Evolutionary conservation across 2,888 invertebrate species (phyloP).

Genomic region (Zygogramma bicolorata): DNA sequence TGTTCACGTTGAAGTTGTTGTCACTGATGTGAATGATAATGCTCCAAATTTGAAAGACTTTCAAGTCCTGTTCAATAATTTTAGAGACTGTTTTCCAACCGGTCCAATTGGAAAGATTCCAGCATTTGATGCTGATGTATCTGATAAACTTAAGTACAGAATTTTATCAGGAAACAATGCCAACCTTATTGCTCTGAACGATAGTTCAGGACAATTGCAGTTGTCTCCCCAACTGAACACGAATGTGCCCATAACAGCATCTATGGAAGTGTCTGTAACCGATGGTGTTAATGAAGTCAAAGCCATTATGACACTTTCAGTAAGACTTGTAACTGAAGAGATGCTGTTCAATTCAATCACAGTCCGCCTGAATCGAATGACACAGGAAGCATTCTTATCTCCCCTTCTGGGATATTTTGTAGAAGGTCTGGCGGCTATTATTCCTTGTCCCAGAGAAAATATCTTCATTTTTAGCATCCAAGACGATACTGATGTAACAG

Average conservation of each 20-base stretch:
- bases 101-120: slow-evolving; percentile 92
- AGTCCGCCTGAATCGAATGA: slow-evolving; percentile 92
- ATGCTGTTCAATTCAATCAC: slow-evolving; percentile 96
- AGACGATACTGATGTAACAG: slow-evolving; percentile 91
- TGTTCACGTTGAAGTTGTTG: slow-evolving; percentile 87
- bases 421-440: slow-evolving; percentile 91
- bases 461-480: slow-evolving; percentile 93
- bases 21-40: slow-evolving; percentile 96
- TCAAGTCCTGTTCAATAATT: slow-evolving; percentile 93
- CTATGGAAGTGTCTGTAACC: slow-evolving; percentile 93
- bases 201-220: slow-evolving; percentile 85
- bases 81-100: slow-evolving; percentile 92
- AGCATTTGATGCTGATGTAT: slow-evolving; percentile 94
- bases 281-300: slow-evolving; percentile 95
- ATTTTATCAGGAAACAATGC: slow-evolving; percentile 95
- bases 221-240: slow-evolving; percentile 94
- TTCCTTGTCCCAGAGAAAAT: slow-evolving; percentile 92
- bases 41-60: slow-evolving; percentile 93
- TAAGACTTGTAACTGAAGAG: slow-evolving; percentile 91
- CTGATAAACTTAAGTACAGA: slow-evolving; percentile 84
- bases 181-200: slow-evolving; percentile 86
- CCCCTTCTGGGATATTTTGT: slow-evolving; percentile 89
- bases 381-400: slow-evolving; percentile 90
- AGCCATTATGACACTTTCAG: slow-evolving; percentile 91
- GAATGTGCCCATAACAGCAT: slow-evolving; percentile 93